Conservation (phyloP, 2,113 vertebrate species). For the Okapia johnstoni region DNA sequence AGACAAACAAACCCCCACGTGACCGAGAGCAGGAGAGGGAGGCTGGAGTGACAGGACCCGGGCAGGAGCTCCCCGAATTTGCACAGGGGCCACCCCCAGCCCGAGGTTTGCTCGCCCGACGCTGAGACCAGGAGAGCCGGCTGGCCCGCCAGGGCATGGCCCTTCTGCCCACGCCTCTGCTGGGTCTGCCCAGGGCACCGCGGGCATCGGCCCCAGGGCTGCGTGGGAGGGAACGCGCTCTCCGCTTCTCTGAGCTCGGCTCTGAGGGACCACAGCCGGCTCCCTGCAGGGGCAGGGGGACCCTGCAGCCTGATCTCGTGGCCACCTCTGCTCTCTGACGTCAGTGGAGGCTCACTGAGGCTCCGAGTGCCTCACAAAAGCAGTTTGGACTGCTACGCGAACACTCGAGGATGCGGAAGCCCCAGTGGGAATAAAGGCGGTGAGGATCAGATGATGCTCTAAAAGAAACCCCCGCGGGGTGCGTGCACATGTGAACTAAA, state of each 20-base stretch:
- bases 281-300: background rate
- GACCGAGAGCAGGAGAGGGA: background rate
- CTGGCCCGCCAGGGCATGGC: fast-evolving
- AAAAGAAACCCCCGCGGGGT: fast-evolving
- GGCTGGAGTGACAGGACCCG: fast-evolving
- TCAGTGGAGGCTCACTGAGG: fast-evolving
- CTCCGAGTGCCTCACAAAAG: background rate
- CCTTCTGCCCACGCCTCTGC: fast-evolving
- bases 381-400: background rate
- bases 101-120: fast-evolving
- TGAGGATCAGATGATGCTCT: background rate
- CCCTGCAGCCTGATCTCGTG: fast-evolving
- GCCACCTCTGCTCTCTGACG: background rate
- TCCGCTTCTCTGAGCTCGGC: background rate
- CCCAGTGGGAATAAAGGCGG: background rate
- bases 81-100: background rate
- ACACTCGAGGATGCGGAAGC: background rate
- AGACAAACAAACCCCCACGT: background rate
- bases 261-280: fast-evolving
- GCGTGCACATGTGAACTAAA: fast-evolving
- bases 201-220: fast-evolving
- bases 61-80: background rate
- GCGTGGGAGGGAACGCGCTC: fast-evolving
- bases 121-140: background rate
- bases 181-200: background rate